Conservation (phyloP, 2,797 vertebrate genomes). For the Peromyscus melanophrys region DNA sequence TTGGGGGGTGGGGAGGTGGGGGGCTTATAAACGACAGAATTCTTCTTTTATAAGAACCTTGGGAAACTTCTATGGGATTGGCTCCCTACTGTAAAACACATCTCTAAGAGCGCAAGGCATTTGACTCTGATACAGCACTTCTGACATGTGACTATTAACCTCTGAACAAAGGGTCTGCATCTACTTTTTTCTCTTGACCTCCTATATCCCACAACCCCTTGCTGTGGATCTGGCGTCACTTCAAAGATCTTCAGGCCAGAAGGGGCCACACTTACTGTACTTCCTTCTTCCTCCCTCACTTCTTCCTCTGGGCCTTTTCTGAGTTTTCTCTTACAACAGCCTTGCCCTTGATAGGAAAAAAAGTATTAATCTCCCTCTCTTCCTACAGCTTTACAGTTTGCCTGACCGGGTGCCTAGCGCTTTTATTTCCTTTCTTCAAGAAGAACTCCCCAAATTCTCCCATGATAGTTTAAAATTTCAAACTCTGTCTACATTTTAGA, state of each 20-base stretch:
- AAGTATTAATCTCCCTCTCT: slow-evolving; percentile 65
- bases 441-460: not conserved
- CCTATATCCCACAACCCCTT: slow-evolving; percentile 73
- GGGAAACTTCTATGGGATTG: slow-evolving; percentile 57
- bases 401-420: not conserved
- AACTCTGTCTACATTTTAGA: not conserved
- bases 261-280: not conserved
- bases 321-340: slow-evolving; percentile 62
- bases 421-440: slow-evolving; percentile 56
- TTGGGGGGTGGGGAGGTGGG: not conserved
- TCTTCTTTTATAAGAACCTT: slow-evolving; percentile 29
- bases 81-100: slow-evolving; percentile 62
- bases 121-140: slow-evolving; percentile 71
- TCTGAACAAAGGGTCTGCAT: slow-evolving; percentile 64
- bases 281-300: slow-evolving; percentile 78
- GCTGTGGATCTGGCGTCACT: slow-evolving; percentile 69
- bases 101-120: slow-evolving; percentile 38
- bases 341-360: slow-evolving; percentile 48
- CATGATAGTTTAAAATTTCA: slow-evolving; percentile 33
- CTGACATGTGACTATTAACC: slow-evolving; percentile 73
- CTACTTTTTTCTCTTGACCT: slow-evolving; percentile 76
- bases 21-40: not conserved
- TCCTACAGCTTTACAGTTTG: slow-evolving; percentile 46
- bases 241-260: slow-evolving; percentile 73
- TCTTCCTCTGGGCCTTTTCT: slow-evolving; percentile 19